Conservation (phyloP, 2,888 invertebrate genomes). For the Rotaria socialis region DNA sequence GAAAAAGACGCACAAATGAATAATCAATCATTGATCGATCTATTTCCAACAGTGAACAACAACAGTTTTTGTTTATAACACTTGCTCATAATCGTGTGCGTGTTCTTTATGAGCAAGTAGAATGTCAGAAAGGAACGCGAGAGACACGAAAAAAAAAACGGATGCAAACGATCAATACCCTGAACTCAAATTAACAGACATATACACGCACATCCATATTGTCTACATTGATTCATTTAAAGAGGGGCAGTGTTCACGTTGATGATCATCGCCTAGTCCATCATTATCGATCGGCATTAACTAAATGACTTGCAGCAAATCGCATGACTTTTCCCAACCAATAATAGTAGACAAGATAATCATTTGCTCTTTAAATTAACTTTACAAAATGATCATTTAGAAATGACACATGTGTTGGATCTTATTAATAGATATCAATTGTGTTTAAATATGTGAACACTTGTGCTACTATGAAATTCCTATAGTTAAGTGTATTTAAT, state of each 20-base stretch:
- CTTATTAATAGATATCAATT: no score
- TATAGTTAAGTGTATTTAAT: no score
- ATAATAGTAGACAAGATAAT: neutral
- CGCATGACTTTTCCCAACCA: neutral
- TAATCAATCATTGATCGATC: constrained; percentile 25
- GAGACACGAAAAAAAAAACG: neutral
- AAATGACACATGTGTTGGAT: no score
- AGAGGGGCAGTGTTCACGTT: neutral
- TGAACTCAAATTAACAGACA: constrained; percentile 21
- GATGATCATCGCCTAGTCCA: constrained; percentile 11
- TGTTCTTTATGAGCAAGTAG: constrained; percentile 8
- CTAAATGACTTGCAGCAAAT: neutral
- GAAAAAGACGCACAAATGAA: constrained; percentile 9
- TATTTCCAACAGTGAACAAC: constrained; percentile 18
- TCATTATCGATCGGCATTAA: constrained; percentile 12
- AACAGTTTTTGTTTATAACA: constrained; percentile 29
- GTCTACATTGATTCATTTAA: constrained; percentile 4
- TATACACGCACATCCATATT: constrained; percentile 20
- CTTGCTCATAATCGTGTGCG: constrained; percentile 21
- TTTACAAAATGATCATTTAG: neutral
- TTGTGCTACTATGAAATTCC: no score
- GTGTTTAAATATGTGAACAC: no score
- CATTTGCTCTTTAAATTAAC: neutral
- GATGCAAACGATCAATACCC: neutral
- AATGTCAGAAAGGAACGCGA: neutral